Evolutionary conservation across 1,140 invertebrate species (phyloP).

Genomic region (Marisa cornuarietis): DNA sequence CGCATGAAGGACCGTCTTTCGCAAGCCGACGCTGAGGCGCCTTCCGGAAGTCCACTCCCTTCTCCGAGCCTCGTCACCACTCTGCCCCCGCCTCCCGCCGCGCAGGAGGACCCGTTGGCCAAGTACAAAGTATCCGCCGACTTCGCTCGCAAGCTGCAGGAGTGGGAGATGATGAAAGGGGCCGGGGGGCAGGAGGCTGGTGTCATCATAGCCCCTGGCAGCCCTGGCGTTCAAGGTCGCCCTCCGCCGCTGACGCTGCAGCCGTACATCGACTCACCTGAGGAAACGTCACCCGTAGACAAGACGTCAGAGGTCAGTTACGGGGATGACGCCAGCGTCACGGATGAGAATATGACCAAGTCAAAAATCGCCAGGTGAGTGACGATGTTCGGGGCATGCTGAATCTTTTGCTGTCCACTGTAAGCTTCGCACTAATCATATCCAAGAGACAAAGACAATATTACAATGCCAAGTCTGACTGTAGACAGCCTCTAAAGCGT

Average conservation of each 20-base stretch:
- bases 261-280: constrained; percentile 53
- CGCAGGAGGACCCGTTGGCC: neutral
- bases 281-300: constrained; percentile 40
- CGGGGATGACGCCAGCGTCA: constrained; percentile 49
- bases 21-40: constrained; percentile 46
- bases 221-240: constrained; percentile 32
- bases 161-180: constrained; percentile 81
- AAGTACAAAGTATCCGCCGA: constrained; percentile 70
- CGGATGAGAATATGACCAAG: constrained; percentile 50
- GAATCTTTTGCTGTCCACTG: neutral
- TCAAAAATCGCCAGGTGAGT: constrained; percentile 55
- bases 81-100: neutral
- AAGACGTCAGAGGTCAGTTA: constrained; percentile 40
- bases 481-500: too few species aligned
- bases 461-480: too few species aligned
- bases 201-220: constrained; percentile 16
- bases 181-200: neutral
- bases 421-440: neutral
- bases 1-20: constrained; percentile 66
- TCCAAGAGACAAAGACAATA: too few species aligned
- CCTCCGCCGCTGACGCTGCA: constrained; percentile 51
- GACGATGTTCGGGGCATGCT: neutral
- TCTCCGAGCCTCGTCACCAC: neutral
- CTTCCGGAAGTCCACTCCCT: neutral
- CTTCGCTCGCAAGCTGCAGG: constrained; percentile 88